Percentiles rank a stretch among this genome's conserved stretches.
phyloP scores from a whole-genome alignment of 2,797 vertebrate genomes.

The Syncerus caffer region DNA sequence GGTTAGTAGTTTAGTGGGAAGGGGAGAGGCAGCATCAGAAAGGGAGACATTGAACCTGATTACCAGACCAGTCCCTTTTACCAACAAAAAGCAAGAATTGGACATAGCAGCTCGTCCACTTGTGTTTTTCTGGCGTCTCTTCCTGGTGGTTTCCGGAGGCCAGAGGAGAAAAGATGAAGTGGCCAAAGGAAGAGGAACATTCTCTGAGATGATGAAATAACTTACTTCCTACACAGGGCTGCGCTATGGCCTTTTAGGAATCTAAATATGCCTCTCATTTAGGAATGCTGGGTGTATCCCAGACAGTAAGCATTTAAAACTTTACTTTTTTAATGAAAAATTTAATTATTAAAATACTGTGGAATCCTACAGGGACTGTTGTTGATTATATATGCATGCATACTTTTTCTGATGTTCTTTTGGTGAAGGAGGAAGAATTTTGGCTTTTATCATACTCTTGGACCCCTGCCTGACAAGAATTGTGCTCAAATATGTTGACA shows the following conservation, averaged over 20 bases:
- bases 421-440: not conserved
- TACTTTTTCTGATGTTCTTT: not conserved
- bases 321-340: not conserved
- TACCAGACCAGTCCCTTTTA: not conserved
- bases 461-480: not conserved
- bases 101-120: not conserved
- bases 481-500: not conserved
- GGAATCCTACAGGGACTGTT: not conserved
- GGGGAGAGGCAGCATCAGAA: not conserved
- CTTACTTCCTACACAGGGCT: not conserved
- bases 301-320: not conserved
- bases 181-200: not conserved
- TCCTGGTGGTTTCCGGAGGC: constrained; percentile 7
- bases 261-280: not conserved
- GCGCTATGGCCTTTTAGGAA: not conserved
- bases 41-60: not conserved
- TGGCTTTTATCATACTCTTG: not conserved
- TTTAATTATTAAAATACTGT: not conserved
- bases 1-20: not conserved
- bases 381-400: not conserved
- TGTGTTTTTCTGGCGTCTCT: not conserved
- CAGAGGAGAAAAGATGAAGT: not conserved
- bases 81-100: not conserved
- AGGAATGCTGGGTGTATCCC: not conserved
- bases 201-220: not conserved